These are phyloP conservation scores for Amorpha juglandis DNA, from an alignment of 2,888 invertebrate genomes.

Conservation along the genomic window DNA sequence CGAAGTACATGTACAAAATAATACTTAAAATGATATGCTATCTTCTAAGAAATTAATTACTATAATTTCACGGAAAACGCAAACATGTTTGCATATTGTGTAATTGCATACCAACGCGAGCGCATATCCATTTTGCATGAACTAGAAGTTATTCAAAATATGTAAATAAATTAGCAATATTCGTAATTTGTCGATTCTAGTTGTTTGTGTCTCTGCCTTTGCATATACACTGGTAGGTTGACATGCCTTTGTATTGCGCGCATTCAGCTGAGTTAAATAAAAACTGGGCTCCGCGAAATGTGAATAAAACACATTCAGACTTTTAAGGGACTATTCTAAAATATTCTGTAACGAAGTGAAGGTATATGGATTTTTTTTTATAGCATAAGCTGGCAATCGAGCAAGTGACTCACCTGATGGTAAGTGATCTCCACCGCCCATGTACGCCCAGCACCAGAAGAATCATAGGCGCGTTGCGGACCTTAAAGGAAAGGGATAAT, in stretches of 20 bases:
- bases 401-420: too few species aligned
- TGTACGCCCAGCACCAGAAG: too few species aligned
- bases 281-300: slow-evolving; percentile 59
- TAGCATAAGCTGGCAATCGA: too few species aligned
- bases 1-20: too few species aligned
- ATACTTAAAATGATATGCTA: neutral
- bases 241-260: slow-evolving; percentile 68
- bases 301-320: slow-evolving; percentile 48
- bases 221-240: slow-evolving; percentile 51
- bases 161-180: slow-evolving; percentile 5
- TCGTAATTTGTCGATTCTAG: slow-evolving; percentile 41
- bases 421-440: too few species aligned
- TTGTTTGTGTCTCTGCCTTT: slow-evolving; percentile 36
- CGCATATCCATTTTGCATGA: slow-evolving; percentile 2
- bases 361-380: too few species aligned
- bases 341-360: slow-evolving; percentile 26
- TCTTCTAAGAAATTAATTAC: neutral
- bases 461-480: too few species aligned
- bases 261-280: slow-evolving; percentile 71
- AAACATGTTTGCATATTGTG: neutral
- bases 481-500: too few species aligned
- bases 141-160: slow-evolving; percentile 1
- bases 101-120: neutral
- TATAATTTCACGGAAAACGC: neutral
- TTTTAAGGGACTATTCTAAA: slow-evolving; percentile 38